Evolutionary conservation across 2,888 invertebrate species (phyloP).

Genomic region (Oeneis ivallda): DNA sequence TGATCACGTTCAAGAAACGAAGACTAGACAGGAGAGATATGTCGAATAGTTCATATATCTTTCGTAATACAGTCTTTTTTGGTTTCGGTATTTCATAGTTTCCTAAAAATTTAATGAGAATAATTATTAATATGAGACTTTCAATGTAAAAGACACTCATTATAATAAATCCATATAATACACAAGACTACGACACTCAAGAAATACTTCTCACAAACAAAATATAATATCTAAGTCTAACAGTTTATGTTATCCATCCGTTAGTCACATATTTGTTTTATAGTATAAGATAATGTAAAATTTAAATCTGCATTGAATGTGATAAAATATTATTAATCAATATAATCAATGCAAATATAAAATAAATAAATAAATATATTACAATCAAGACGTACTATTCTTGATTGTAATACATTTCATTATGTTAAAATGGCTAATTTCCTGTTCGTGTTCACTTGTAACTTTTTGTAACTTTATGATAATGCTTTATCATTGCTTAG

Average conservation of each 20-base stretch:
- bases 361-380: too few species aligned
- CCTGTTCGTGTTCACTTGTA: slow-evolving; percentile 44
- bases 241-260: too few species aligned
- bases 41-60: slow-evolving; percentile 80
- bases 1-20: slow-evolving; percentile 84
- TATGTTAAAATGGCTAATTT: slow-evolving; percentile 48
- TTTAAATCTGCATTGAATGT: too few species aligned
- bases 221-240: too few species aligned
- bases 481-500: slow-evolving; percentile 44
- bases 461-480: slow-evolving; percentile 55
- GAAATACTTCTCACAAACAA: too few species aligned
- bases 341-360: too few species aligned
- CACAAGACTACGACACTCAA: too few species aligned
- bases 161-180: too few species aligned
- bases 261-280: too few species aligned
- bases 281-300: too few species aligned
- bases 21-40: slow-evolving; percentile 83
- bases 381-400: slow-evolving; percentile 46
- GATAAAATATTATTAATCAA: too few species aligned
- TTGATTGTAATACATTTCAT: too few species aligned
- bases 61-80: slow-evolving; percentile 50
- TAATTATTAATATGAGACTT: background rate
- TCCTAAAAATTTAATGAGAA: slow-evolving; percentile 47
- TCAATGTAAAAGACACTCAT: background rate
- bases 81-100: slow-evolving; percentile 33